These are phyloP conservation scores for Candoia aspera DNA, from an alignment of 2,113 vertebrate genomes.

Conservation along the genomic window DNA sequence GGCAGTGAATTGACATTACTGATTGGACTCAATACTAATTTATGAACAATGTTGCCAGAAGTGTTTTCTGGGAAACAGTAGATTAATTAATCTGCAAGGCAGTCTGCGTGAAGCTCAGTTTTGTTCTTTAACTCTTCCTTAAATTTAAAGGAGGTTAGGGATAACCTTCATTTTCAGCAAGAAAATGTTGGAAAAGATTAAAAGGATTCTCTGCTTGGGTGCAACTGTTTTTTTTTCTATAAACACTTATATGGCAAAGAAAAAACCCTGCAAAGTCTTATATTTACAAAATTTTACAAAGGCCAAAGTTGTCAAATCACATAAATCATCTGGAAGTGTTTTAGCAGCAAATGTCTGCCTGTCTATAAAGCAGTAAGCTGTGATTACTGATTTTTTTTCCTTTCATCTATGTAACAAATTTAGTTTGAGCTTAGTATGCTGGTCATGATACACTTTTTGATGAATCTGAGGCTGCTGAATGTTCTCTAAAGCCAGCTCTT, in stretches of 20 bases:
- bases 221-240: not conserved
- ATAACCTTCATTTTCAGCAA: not conserved
- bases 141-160: no score
- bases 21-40: not conserved
- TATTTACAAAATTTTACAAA: not conserved
- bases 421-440: not conserved
- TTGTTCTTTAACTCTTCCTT: not conserved
- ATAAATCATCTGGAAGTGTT: not conserved
- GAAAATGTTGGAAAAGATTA: not conserved
- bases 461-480: not conserved
- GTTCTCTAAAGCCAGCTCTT: not conserved
- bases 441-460: not conserved
- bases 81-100: not conserved
- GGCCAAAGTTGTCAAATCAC: not conserved
- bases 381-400: not conserved
- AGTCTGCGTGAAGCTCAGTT: not conserved
- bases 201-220: not conserved
- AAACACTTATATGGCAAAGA: not conserved
- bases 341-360: not conserved
- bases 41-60: not conserved
- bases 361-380: not conserved
- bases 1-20: not conserved
- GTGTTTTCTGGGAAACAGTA: not conserved
- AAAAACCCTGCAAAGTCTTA: not conserved
- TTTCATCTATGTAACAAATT: not conserved